These are phyloP conservation scores for Malurus alboscapulatus DNA, from an alignment of 2,113 vertebrate genomes.

Conservation along the genomic window DNA sequence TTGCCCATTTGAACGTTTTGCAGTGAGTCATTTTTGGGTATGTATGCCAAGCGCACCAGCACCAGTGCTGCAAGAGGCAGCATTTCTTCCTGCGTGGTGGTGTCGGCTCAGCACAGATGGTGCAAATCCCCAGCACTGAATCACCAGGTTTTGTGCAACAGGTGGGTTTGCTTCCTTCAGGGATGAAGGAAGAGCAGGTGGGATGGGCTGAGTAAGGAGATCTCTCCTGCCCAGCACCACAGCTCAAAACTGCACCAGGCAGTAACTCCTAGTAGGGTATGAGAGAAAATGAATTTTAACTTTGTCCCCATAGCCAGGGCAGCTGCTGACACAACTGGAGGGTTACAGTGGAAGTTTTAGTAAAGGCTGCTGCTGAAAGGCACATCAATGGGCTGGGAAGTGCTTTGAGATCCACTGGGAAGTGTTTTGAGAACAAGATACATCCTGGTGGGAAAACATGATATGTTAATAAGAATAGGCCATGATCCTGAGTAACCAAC, in stretches of 20 bases:
- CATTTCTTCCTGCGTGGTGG: neutral
- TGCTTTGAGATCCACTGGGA: neutral
- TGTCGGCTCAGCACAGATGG: neutral
- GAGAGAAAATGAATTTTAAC: neutral
- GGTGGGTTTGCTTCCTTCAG: neutral
- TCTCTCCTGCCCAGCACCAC: neutral
- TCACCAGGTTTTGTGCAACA: accelerated
- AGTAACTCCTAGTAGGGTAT: neutral
- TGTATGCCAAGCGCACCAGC: accelerated
- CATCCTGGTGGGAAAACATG: neutral
- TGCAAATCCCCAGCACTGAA: neutral
- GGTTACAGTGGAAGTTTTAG: neutral
- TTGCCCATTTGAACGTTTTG: neutral
- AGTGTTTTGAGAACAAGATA: neutral
- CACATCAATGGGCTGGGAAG: neutral
- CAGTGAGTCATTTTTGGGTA: neutral
- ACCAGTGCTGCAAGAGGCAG: neutral
- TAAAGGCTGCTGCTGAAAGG: neutral
- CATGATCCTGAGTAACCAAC: neutral
- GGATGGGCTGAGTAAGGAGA: neutral
- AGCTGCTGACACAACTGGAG: neutral
- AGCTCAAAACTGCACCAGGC: neutral
- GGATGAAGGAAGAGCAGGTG: neutral
- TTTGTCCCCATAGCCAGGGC: neutral
- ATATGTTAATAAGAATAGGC: neutral